Base-by-base conservation (phyloP, 2,113 vertebrate genomes). In the Ginglymostoma cirratum region DNA sequence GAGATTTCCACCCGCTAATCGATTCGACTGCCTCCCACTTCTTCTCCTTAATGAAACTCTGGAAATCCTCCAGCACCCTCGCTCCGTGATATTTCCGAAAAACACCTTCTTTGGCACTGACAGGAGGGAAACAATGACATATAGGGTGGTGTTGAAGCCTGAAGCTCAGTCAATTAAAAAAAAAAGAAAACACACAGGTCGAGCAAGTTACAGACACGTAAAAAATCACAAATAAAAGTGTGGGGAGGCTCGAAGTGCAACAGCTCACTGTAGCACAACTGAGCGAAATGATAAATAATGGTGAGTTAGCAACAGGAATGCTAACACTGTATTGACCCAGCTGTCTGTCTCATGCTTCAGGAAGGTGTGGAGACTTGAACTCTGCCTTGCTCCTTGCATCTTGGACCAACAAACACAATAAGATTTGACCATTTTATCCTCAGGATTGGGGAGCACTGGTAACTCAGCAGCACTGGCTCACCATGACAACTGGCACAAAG, bases 11-110 rank as follows among this genome's bases (percentile, higher is more conserved):
- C 96, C 98, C 98, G 86, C 98, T 97, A 67, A 99, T 96, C 83
- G 98, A 98, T 80, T 99, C 98, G 96, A 99, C 98, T 83, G 97
- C 96, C 96, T 98, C 97, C 98, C 98, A 99, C 96, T 98, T 99
- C 96, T 97, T 97, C 96, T 98, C 97, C 1, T 96, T 96, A 96
- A 99, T 97, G 70, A 98, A 99, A 83, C 96, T 97, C 95, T 98
- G 97, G 96, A 99, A 97, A 95, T 99, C 98, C 96, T 98, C 98
- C 21, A 97, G 95, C 0, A 98, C 97, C 34, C 98, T 97, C 34
- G 98, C 98, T 61, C 98, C 98, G 70, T 98, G 97, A 96, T 99
- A 99, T 96, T 98, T 98, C 96, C 98, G 98, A 96, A 99, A 98
- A 96, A 97, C 96, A 94, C 98, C 98, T 95, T 98, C 98, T 0